Base-by-base conservation (phyloP, 2,113 vertebrate species). In the Acanthisitta chloris region DNA sequence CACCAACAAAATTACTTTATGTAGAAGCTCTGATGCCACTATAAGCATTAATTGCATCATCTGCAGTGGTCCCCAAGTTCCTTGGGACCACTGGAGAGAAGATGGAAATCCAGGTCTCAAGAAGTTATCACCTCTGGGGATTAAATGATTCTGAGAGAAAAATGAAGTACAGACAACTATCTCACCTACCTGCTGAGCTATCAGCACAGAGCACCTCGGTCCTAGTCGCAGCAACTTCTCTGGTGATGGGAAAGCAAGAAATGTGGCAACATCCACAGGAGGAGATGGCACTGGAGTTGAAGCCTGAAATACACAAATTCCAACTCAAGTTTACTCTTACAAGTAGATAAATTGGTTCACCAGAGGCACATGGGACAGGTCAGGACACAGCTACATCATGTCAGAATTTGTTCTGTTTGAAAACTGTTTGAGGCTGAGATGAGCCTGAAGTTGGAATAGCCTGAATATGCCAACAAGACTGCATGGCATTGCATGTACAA, bases 201-300 rank as follows among this genome's bases (percentile, higher is more conserved):
- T 98, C 52, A 99, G 97, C 54, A 96, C 12, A 1, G 98, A 98
- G 57, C 99, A 98, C 96, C 98, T 98, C 33, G 98, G 97, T 2
- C 99, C 99, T 5, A 99, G 98, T 38, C 98, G 98, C 65, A 99
- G 98, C 73, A 99, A 98, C 91, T 99, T 99, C 91, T 99, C 99
- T 3, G 99, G 98, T 3, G 99, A 99, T 1, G 99, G 99, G 81
- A 99, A 99, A 87, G 98, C 98, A 92, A 99, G 98, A 96, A 99
- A 99, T 0, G 98, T 98, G 48, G 98, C 97, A 83, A 99, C 96
- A 4, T 99, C 99, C 54, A 98, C 97, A 19, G 99, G 98, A 52
- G 98, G 97, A 92, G 96, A 88, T 6, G 97, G 97, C 55, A 96
- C 86, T 2, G 99, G 98, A 34, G 98, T 98, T 19, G 98, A 98